Evolutionary conservation across 2,888 invertebrate genomes (phyloP), one percentile per base, ranked within the genome.

Genomic region (Lycia hirtaria): DNA sequence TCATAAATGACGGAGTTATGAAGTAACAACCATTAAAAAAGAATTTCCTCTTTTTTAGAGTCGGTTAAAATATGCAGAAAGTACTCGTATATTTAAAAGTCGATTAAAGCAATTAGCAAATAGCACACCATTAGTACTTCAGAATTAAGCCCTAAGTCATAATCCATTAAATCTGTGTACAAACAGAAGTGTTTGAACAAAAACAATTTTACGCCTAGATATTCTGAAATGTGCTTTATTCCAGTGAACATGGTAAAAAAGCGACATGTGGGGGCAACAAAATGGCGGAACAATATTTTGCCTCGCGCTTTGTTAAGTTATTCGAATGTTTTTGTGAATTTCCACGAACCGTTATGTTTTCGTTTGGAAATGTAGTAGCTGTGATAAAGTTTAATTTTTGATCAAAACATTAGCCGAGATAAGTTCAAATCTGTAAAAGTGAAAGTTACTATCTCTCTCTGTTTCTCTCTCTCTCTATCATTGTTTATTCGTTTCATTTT

Each of bases 261-360:
- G 53, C 38, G 51, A 56, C 44, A 58, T 58, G 47, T 43, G 58
- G 56, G n/a, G n/a, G n/a, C n/a, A 64, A 52, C 49, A 66, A 66
- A 62, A 64, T 60, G 54, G 56, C 53, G 58, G 56, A 60, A 66
- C 60, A 57, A 32, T 15, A 48, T 58, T 66, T 60, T 59, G 56
- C 50, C 60, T 60, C 66, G 56, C 66, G 57, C 58, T 64, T 62
- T 51, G 60, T 58, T 48, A 61, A 59, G 14, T 44, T 33, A 56
- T 63, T 62, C 48, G 17, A 48, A 33, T 15, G 51, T 20, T 64
- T 62, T 66, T 48, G 35, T 44, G 52, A 37, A 57, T 49, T 48
- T 58, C 28, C 20, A 33, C 5, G 20, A 35, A 35, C 35, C n/a
- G 17, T 12, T 45, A 43, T 15, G 22, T 12, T 38, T 40, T 22